Percentiles rank a stretch among this genome's conserved stretches.
phyloP scores from a whole-genome alignment of 2,113 vertebrate genomes.

The Vombatus ursinus region DNA sequence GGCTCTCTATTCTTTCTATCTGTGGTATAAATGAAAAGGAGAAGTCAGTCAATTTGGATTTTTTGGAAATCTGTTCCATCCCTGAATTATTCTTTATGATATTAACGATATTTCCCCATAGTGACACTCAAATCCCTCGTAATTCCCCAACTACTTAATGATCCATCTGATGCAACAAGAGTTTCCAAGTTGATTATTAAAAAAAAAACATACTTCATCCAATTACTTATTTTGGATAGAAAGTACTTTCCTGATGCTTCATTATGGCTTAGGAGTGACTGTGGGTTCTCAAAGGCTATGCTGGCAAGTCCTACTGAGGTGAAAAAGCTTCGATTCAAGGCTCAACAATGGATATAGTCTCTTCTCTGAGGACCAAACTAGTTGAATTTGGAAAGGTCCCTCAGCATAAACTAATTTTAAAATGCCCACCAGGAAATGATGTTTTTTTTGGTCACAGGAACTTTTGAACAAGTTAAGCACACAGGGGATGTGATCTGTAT shows the following conservation, averaged over 20 bases:
- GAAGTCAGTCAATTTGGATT: background rate
- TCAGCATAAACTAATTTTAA: background rate
- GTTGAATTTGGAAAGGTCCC: background rate
- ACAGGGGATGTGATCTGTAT: background rate
- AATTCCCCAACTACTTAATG: background rate
- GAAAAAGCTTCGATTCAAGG: background rate
- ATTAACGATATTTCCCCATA: background rate
- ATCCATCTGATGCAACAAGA: background rate
- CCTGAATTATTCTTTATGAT: background rate
- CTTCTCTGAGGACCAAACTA: background rate
- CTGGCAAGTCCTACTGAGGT: background rate
- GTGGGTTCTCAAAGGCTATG: background rate
- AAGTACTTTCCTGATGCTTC: background rate
- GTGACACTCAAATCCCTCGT: background rate
- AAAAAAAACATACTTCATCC: background rate
- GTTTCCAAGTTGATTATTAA: background rate
- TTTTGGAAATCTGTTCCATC: background rate
- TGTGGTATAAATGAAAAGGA: background rate
- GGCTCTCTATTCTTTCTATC: background rate
- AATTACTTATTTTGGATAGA: background rate
- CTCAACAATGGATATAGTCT: background rate
- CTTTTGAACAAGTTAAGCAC: background rate
- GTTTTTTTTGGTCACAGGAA: background rate
- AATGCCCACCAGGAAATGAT: background rate
- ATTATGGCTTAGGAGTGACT: background rate